phyloP scores from a whole-genome alignment of 2,113 vertebrate species.

The Macrotis lagotis region DNA sequence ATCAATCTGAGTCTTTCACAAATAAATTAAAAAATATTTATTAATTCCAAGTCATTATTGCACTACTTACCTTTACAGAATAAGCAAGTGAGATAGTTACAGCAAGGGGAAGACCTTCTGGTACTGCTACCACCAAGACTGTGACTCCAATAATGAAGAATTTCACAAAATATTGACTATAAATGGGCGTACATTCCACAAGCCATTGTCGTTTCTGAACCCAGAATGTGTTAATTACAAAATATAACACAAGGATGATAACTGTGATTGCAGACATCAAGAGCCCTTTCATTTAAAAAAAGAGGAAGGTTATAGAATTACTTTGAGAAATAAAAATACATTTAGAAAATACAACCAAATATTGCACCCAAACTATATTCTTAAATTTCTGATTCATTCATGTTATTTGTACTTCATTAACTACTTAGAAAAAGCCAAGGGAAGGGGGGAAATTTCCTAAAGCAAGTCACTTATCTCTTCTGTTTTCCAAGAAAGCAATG shows the following conservation, averaged over 20 bases:
- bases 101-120: slow-evolving; percentile 97
- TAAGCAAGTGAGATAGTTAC: slow-evolving; percentile 99
- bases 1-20: not conserved
- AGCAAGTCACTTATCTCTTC: slow-evolving; percentile 1
- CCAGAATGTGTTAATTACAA: slow-evolving; percentile 98
- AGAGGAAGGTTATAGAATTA: slow-evolving; percentile 38
- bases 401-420: not conserved
- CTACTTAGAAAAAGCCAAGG: not conserved
- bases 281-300: slow-evolving; percentile 86
- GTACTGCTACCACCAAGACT: slow-evolving; percentile 97
- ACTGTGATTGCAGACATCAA: slow-evolving; percentile 99
- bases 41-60: not conserved
- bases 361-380: not conserved
- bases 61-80: slow-evolving; percentile 94
- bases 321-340: slow-evolving; percentile 34
- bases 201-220: slow-evolving; percentile 93
- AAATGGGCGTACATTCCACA: slow-evolving; percentile 95
- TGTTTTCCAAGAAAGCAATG: slow-evolving; percentile 15
- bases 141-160: slow-evolving; percentile 99
- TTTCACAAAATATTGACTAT: slow-evolving; percentile 99
- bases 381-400: not conserved
- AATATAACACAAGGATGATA: slow-evolving; percentile 96
- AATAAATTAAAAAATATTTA: not conserved
- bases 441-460: not conserved
- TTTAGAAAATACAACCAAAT: not conserved